Evolutionary conservation across 2,797 vertebrate genomes (phyloP).

Genomic region (Nannoperca australis): DNA sequence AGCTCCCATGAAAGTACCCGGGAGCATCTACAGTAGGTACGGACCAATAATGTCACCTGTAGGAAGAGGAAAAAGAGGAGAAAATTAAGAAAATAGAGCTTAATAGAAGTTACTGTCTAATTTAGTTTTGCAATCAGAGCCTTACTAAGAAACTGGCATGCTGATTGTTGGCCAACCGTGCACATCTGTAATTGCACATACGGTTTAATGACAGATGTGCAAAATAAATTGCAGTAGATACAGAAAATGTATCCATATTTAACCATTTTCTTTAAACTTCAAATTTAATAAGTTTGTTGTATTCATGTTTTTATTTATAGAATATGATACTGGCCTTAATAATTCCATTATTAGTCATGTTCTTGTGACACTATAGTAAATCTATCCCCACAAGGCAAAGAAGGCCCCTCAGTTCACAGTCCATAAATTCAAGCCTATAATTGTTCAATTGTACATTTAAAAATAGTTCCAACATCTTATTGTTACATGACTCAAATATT

Average conservation of each 20-base stretch:
- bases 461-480: background rate
- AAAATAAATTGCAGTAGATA: background rate
- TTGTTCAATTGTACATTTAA: background rate
- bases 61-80: constrained; percentile 5
- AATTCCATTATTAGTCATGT: background rate
- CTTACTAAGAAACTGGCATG: background rate
- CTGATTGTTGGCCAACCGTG: background rate
- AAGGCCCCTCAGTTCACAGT: background rate
- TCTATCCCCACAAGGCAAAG: background rate
- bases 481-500: background rate
- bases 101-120: background rate
- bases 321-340: background rate
- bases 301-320: background rate
- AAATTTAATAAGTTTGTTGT: background rate
- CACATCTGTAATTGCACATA: background rate
- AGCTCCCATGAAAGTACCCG: background rate
- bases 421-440: background rate
- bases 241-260: background rate
- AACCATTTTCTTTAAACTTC: background rate
- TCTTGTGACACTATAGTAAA: background rate
- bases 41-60: constrained; percentile 33
- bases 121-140: background rate
- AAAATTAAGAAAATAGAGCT: background rate
- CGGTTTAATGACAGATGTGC: background rate
- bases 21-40: background rate